These are phyloP conservation scores for Octopus sinensis DNA, from an alignment of 1,140 invertebrate genomes.

Conservation along the genomic window DNA sequence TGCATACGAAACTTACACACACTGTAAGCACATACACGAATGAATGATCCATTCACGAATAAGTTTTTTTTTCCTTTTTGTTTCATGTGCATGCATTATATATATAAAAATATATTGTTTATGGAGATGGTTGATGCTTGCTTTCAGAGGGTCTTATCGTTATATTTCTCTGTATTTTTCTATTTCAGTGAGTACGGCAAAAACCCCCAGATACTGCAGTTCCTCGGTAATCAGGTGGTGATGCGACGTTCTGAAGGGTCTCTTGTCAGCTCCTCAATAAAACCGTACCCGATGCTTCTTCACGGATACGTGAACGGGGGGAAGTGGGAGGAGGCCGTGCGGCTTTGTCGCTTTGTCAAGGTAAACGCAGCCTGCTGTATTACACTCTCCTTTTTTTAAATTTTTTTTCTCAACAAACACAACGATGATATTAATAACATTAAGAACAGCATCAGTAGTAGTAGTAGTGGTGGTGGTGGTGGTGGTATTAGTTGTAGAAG, in stretches of 20 bases:
- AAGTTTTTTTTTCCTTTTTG: too few relatives aligned
- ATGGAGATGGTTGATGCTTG: too few relatives aligned
- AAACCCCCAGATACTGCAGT: slow-evolving; percentile 73
- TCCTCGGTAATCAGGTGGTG: slow-evolving; percentile 75
- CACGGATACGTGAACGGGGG: slow-evolving; percentile 66
- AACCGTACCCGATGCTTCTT: slow-evolving; percentile 68
- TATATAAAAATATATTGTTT: too few relatives aligned
- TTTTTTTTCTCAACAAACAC: neutral
- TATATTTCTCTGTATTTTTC: slow-evolving; percentile 23
- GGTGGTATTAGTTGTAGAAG: too few relatives aligned
- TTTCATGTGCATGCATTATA: too few relatives aligned
- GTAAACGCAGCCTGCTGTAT: slow-evolving; percentile 53
- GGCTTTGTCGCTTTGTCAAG: slow-evolving; percentile 75
- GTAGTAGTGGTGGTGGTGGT: too few relatives aligned
- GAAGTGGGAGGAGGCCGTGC: slow-evolving; percentile 74
- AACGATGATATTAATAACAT: too few relatives aligned
- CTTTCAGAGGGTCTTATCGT: too few relatives aligned
- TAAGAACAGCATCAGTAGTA: too few relatives aligned
- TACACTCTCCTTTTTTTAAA: neutral
- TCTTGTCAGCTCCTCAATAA: slow-evolving; percentile 65
- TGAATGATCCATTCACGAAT: too few relatives aligned
- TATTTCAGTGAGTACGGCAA: slow-evolving; percentile 72
- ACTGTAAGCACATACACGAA: too few relatives aligned
- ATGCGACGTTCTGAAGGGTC: slow-evolving; percentile 72
- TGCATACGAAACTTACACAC: too few relatives aligned